Percentiles rank a stretch among this genome's conserved stretches.
These are phyloP conservation scores for Aphidoletes aphidimyza DNA, from an alignment of 2,888 invertebrate species.

Conservation along the genomic window DNA sequence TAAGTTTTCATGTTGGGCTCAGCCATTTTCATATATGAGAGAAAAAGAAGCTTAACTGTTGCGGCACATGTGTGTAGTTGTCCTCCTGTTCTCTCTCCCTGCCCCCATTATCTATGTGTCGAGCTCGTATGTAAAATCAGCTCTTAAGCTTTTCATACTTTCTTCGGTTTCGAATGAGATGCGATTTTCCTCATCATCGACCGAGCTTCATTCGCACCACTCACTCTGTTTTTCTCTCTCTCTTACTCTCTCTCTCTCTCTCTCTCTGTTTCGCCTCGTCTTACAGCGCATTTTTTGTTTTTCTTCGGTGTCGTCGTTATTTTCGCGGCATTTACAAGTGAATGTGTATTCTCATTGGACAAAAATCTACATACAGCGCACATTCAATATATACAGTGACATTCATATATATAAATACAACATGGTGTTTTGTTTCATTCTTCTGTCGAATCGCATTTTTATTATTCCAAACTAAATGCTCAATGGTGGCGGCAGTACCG, in stretches of 20 bases:
- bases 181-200: constrained; percentile 21
- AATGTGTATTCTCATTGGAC: constrained; percentile 46
- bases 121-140: not conserved
- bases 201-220: not conserved
- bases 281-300: not conserved
- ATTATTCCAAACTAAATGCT: constrained; percentile 18
- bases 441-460: too few species aligned
- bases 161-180: not conserved
- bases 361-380: constrained; percentile 45
- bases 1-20: constrained; percentile 28
- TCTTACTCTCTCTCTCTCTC: not conserved
- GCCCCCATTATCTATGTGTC: not conserved
- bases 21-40: not conserved
- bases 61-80: not conserved
- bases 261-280: not conserved
- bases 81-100: too few species aligned
- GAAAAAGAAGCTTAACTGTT: too few species aligned
- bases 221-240: not conserved
- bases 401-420: constrained; percentile 20
- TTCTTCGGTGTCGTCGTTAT: not conserved
- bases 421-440: not conserved
- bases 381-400: constrained; percentile 39
- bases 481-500: not conserved
- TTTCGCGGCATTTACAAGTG: constrained; percentile 38
- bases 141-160: not conserved